A percentile compares a stretch with the other conserved stretches of the same genome.
phyloP scores from a whole-genome alignment of 2,888 invertebrate species.

The Apodemia hepburni region DNA sequence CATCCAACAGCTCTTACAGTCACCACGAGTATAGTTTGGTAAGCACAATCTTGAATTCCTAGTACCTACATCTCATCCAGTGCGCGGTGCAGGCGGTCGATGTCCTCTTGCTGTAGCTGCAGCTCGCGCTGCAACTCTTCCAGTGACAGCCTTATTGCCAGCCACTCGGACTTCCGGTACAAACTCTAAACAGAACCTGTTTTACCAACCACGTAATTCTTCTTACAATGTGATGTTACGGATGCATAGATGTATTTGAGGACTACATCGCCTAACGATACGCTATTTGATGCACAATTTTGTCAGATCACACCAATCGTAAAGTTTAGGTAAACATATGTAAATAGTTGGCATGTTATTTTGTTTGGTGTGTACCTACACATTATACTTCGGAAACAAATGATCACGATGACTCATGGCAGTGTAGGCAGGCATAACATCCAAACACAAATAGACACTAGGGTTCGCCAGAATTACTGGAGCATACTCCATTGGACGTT shows the following conservation, averaged over 20 bases:
- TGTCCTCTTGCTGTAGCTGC: slow-evolving; percentile 38
- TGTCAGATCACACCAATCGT: too few species aligned
- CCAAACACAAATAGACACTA: too few species aligned
- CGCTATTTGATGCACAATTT: neutral
- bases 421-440: too few species aligned
- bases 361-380: too few species aligned
- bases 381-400: too few species aligned
- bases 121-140: slow-evolving; percentile 41
- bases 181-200: slow-evolving; percentile 29
- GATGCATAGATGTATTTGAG: neutral
- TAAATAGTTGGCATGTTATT: too few species aligned
- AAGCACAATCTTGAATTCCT: neutral
- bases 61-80: slow-evolving; percentile 17
- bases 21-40: too few species aligned
- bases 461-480: too few species aligned
- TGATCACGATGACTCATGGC: too few species aligned
- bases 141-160: slow-evolving; percentile 37
- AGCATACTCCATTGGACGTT: too few species aligned
- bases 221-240: neutral
- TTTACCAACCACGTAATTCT: neutral
- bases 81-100: slow-evolving; percentile 29
- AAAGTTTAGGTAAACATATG: too few species aligned
- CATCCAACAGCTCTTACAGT: too few species aligned
- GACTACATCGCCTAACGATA: neutral
- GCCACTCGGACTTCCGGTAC: slow-evolving; percentile 36